These are phyloP conservation scores for Metacarcinus magister DNA, from an alignment of 2,888 invertebrate species.

Conservation along the genomic window DNA sequence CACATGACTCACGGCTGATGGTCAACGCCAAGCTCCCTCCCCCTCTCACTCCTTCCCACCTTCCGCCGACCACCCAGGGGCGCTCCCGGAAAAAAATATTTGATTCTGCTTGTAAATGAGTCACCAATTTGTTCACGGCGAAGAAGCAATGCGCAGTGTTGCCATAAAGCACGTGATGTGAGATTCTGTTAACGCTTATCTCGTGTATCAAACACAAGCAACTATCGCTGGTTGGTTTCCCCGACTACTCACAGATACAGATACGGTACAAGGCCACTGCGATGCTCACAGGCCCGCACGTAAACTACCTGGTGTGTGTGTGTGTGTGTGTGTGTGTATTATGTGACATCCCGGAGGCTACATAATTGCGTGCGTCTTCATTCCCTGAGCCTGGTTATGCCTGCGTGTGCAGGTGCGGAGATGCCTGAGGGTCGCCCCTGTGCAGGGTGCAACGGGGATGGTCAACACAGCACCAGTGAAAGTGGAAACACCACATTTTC, in stretches of 20 bases:
- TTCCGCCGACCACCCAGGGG: background rate
- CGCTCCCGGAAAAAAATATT: conserved; percentile 2
- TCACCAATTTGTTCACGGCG: background rate
- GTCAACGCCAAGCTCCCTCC: background rate
- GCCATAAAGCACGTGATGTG: background rate
- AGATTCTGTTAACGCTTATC: background rate
- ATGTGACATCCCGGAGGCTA: background rate
- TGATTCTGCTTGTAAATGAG: conserved; percentile 13
- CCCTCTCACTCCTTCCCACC: background rate
- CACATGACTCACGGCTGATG: conserved; percentile 37
- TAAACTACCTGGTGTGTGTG: background rate
- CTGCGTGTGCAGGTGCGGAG: background rate
- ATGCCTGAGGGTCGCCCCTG: background rate
- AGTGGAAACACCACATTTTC: conserved; percentile 37
- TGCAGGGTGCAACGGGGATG: background rate
- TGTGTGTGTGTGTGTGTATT: no score
- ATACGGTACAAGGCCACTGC: background rate
- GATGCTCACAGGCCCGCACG: background rate
- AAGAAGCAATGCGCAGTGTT: background rate
- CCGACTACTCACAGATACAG: background rate
- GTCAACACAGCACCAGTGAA: background rate
- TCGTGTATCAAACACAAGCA: background rate
- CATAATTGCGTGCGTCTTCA: background rate
- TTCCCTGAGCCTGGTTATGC: background rate
- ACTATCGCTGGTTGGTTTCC: background rate